Conservation (phyloP, 2,797 vertebrate genomes). For the Spinibarbus caldwelli region DNA sequence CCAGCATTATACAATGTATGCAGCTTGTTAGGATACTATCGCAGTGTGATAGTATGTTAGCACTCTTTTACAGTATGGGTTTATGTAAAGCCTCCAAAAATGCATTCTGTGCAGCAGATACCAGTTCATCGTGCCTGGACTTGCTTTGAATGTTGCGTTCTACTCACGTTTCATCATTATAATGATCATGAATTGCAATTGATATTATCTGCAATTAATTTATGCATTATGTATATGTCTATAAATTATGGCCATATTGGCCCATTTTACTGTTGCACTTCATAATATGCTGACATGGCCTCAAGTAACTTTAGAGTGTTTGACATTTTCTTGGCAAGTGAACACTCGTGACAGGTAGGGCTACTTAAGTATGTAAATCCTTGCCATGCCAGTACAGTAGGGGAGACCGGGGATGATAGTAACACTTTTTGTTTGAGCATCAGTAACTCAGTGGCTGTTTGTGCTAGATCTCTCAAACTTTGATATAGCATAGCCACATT, state of each 20-base stretch:
- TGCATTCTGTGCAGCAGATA: background rate
- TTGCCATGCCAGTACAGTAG: background rate
- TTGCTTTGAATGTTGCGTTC: background rate
- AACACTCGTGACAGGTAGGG: background rate
- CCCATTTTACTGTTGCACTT: background rate
- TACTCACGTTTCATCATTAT: background rate
- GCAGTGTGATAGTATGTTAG: background rate
- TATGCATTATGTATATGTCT: background rate
- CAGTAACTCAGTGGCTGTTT: too few species aligned
- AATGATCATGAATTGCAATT: background rate
- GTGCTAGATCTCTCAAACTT: too few species aligned
- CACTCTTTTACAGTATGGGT: background rate
- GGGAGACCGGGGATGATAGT: too few species aligned
- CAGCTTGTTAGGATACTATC: background rate
- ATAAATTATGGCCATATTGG: background rate
- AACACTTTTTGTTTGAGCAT: too few species aligned
- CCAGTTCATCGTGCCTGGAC: background rate
- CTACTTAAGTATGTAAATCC: background rate
- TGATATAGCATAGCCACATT: too few species aligned
- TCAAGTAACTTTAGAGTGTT: background rate
- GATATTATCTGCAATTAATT: background rate
- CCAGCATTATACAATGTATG: background rate
- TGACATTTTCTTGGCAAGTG: background rate
- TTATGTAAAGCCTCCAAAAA: slow-evolving; percentile 10
- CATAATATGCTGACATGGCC: background rate